phyloP scores from a whole-genome alignment of 2,888 invertebrate genomes.

The Brenthis hecate region DNA sequence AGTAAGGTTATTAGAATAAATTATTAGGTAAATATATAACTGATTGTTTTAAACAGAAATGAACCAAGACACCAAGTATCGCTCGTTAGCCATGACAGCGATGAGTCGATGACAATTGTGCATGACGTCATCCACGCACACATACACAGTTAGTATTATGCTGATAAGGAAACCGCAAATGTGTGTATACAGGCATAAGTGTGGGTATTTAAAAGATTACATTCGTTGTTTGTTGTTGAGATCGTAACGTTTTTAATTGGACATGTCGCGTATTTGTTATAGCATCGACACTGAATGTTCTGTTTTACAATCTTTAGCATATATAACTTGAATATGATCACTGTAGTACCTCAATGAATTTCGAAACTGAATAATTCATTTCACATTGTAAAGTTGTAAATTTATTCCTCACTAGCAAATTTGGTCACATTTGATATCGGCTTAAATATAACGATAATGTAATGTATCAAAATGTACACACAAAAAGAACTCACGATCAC shows the following conservation, averaged over 20 bases:
- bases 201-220: constrained; percentile 55
- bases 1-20: too few species aligned
- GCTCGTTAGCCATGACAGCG: constrained; percentile 73
- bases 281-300: constrained; percentile 31
- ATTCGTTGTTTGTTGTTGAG: constrained; percentile 50
- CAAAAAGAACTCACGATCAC: too few species aligned
- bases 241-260: constrained; percentile 45
- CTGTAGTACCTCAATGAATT: too few species aligned
- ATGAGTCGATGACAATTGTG: constrained; percentile 75
- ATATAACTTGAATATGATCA: not conserved
- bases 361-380: too few species aligned
- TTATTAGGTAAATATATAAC: constrained; percentile 27
- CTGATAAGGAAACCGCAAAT: constrained; percentile 64
- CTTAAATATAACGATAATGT: too few species aligned
- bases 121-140: constrained; percentile 70
- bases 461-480: too few species aligned
- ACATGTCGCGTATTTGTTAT: constrained; percentile 34
- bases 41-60: constrained; percentile 49
- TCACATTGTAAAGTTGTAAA: too few species aligned
- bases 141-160: constrained; percentile 44
- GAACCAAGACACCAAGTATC: constrained; percentile 55
- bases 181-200: constrained; percentile 51
- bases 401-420: too few species aligned
- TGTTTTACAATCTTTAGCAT: constrained; percentile 2
- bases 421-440: too few species aligned